Conservation (phyloP, 2,797 vertebrate species). For the Eulemur rubriventer region DNA sequence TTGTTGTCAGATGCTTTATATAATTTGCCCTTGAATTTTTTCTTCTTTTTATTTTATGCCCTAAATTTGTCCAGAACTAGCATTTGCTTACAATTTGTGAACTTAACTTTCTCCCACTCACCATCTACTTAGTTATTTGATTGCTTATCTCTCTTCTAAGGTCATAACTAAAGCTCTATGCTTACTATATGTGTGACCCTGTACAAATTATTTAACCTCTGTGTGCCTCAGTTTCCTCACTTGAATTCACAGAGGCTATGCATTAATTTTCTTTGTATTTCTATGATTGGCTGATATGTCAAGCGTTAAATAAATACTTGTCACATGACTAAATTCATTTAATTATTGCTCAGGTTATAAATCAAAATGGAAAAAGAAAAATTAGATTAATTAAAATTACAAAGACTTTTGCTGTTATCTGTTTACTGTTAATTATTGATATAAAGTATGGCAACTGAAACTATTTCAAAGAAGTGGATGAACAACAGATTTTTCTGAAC, state of each 20-base stretch:
- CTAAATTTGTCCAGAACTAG: background rate
- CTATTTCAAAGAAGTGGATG: background rate
- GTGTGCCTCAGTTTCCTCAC: background rate
- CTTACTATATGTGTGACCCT: background rate
- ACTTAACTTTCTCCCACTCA: background rate
- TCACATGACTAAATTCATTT: background rate
- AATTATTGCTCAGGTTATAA: background rate
- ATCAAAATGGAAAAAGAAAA: background rate
- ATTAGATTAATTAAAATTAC: background rate
- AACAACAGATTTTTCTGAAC: background rate
- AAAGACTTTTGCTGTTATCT: background rate
- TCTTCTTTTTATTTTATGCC: background rate
- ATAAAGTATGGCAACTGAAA: background rate
- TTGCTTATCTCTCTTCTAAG: background rate
- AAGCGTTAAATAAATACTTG: background rate
- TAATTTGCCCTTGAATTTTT: background rate
- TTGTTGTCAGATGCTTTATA: background rate
- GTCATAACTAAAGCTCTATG: background rate
- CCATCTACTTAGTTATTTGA: background rate
- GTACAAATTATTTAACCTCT: background rate
- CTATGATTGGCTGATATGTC: background rate
- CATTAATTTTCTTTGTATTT: background rate
- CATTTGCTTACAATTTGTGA: background rate
- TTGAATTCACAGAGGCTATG: background rate
- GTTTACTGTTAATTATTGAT: background rate